A percentile compares a stretch with the other conserved stretches of the same genome.
Conservation (phyloP, 2,797 vertebrate genomes). For the Lacerta agilis region DNA sequence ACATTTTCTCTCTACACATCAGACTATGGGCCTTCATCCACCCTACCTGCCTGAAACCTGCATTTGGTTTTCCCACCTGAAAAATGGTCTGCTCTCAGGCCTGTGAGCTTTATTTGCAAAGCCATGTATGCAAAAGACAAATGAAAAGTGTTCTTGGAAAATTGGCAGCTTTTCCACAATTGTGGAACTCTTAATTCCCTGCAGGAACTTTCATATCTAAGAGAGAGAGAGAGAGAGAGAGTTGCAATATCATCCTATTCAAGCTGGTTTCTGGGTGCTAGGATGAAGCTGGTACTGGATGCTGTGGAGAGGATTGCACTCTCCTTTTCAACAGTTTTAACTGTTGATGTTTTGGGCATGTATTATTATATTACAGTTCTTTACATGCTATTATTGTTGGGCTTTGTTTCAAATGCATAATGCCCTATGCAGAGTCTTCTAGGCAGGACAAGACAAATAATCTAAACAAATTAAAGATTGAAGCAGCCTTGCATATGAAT, state of each 20-base stretch:
- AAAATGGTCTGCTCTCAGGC: neutral
- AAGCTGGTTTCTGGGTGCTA: neutral
- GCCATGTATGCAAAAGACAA: neutral
- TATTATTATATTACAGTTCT: neutral
- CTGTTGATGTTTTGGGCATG: neutral
- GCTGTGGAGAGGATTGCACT: neutral
- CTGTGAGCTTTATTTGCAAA: neutral
- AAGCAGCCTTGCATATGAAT: neutral
- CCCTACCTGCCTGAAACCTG: neutral
- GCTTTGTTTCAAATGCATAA: neutral
- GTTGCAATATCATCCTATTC: neutral
- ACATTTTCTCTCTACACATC: neutral
- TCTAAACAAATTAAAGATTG: neutral
- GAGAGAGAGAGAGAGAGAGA: too few relatives aligned
- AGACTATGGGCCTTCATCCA: neutral
- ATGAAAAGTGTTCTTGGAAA: neutral
- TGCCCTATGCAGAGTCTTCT: neutral
- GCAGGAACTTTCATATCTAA: neutral
- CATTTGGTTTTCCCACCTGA: neutral
- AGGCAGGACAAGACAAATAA: neutral
- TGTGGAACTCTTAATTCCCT: neutral
- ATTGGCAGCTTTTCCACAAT: neutral
- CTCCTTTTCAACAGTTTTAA: neutral
- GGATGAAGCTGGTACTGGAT: neutral
- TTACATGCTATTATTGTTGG: neutral